Base-by-base conservation (phyloP, 2,797 vertebrate genomes). In the Meriones psammophilus region DNA sequence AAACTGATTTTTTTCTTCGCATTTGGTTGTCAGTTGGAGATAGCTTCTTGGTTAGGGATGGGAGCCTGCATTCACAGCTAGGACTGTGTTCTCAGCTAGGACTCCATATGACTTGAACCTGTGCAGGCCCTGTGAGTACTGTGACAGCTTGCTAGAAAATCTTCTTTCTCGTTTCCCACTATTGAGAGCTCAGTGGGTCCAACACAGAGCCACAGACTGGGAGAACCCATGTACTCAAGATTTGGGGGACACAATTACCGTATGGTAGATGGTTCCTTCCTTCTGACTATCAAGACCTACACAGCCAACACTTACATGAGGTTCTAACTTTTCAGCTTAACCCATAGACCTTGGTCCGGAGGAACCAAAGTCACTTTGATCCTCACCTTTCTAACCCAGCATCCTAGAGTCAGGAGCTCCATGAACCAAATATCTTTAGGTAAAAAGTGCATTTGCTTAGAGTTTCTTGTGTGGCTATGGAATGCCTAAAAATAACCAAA, bases 401-500 rank as follows among this genome's bases (percentile, higher is more conserved):
- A 95, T 26, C 88, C n/a, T 14, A 36, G 33, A 71, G 26, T 46
- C 18, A 50, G 33, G 30, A 60, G 1, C 13, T 77, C 30, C 10
- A 30, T 56, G 36, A 18, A 15, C 39, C 42, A 84, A 83, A 87
- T 77, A 68, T 28, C 42, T 93, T 30, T 54, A 85, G 30, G 39
- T 39, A 17, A 2, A 1, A 95, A 88, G 46, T 15, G 4, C 15
- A 50, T 56, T 94, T 94, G 73, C n/a, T 81, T 94, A 74, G 28
- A 68, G 73, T 88, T 95, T 84, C 28, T 8, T 39, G 42, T 87
- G 68, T 94, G 60, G 95, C n/a, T 18, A 30, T 79, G 4, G 62
- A 76, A 18, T 88, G 3, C 74, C 17, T 94, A 42, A 10, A 26
- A 46, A n/a, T 77, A 71, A 68, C 33, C 4, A 64, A 58, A 76